Conservation (phyloP, 1,140 invertebrate species). For the Neocloeon triangulifer region DNA sequence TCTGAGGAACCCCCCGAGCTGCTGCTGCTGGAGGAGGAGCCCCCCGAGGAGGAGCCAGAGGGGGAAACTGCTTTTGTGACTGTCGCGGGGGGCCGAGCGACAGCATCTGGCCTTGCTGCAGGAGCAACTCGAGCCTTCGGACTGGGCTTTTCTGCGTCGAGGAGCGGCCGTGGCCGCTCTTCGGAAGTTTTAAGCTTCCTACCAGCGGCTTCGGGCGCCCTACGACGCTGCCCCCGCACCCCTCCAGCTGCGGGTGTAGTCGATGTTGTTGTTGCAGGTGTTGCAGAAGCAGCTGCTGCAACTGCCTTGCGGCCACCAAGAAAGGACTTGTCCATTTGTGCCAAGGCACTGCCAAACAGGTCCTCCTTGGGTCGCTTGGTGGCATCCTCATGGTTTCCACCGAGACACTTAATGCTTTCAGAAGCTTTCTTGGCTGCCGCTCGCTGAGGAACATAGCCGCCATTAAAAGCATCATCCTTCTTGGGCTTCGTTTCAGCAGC, state of each 20-base stretch:
- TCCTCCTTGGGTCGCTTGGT: neutral
- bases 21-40: conserved; percentile 19
- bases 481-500: too few species aligned
- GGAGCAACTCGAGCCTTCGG: conserved; percentile 3
- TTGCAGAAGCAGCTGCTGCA: neutral
- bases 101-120: conserved; percentile 28
- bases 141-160: conserved; percentile 10
- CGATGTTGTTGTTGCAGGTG: neutral
- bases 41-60: neutral
- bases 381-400: too few species aligned
- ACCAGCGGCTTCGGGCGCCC: too few species aligned
- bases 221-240: too few species aligned
- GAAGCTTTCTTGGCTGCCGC: conserved; percentile 80
- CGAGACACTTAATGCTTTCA: conserved; percentile 68
- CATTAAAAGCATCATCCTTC: too few species aligned
- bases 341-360: conserved; percentile 1
- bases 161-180: conserved; percentile 43
- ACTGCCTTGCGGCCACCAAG: too few species aligned
- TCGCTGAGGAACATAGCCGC: conserved; percentile 69
- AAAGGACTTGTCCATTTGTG: too few species aligned
- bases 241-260: neutral
- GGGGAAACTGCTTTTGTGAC: conserved; percentile 1
- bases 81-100: conserved; percentile 15
- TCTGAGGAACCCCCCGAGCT: neutral
- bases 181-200: conserved; percentile 74